These are phyloP conservation scores for Arenicola marina DNA, from an alignment of 2,888 invertebrate species.

Conservation along the genomic window DNA sequence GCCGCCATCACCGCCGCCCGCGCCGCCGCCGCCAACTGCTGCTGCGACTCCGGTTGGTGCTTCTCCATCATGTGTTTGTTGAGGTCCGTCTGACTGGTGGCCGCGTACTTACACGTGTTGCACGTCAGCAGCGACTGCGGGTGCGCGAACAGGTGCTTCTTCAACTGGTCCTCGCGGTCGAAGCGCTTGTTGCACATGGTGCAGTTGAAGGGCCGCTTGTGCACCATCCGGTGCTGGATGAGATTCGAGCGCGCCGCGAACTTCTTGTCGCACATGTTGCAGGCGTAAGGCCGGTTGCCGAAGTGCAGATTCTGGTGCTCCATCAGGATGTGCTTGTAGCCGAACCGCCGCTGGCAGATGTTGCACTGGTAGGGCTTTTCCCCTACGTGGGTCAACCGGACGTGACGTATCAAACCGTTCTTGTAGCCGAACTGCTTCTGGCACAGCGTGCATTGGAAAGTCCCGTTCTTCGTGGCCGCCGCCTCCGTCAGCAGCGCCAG, in stretches of 20 bases:
- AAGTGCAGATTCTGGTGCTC: conserved; percentile 54
- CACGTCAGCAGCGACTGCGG: conserved; percentile 43
- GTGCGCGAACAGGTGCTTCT: conserved; percentile 48
- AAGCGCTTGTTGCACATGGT: conserved; percentile 45
- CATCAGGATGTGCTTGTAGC: conserved; percentile 51
- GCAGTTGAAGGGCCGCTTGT: conserved; percentile 46
- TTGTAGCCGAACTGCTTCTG: conserved; percentile 47
- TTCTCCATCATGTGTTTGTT: conserved; percentile 43
- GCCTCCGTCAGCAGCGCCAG: conserved; percentile 27
- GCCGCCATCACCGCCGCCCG: neutral
- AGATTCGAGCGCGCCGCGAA: conserved; percentile 51
- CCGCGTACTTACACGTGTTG: conserved; percentile 42
- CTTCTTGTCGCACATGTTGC: conserved; percentile 47
- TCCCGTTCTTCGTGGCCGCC: conserved; percentile 29
- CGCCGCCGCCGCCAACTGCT: neutral
- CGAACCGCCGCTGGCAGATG: conserved; percentile 41
- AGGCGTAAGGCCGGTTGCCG: conserved; percentile 51
- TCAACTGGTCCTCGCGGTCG: conserved; percentile 46
- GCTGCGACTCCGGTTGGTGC: conserved; percentile 33
- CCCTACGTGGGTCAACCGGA: conserved; percentile 33
- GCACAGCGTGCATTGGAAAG: conserved; percentile 42
- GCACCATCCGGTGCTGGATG: conserved; percentile 47
- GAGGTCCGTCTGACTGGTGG: conserved; percentile 40
- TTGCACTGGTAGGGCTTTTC: conserved; percentile 39
- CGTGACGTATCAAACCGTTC: conserved; percentile 47